Evolutionary conservation across 2,797 vertebrate genomes (phyloP), one percentile per base, ranked within the genome.

Genomic region (Amphiprion clarkii): DNA sequence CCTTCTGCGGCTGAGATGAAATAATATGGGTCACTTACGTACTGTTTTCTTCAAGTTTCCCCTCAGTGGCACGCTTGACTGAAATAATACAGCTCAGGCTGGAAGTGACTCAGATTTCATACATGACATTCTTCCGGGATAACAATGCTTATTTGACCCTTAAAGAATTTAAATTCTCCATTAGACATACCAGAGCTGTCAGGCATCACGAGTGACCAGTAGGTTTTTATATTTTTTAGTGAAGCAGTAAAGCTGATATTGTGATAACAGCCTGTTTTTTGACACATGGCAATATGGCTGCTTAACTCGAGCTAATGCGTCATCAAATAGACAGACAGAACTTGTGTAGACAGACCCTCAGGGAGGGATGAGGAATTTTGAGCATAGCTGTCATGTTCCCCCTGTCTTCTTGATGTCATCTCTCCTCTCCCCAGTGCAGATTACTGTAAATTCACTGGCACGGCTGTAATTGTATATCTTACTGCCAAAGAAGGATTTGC

Each of bases 321-420:
- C 89, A 88, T 84, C 66, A 61, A 55, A 72, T 67, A 82, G 79
- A 89, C 88, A 87, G 88, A 90, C 83, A 60, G 36, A 75, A 75
- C 72, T 72, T 81, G 85, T 84, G 74, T 71, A 69, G 80, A 70
- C 51, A 25, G 73, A 64, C 42, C 64, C 85, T 94, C 81, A 70
- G 87, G 68, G 60, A 40, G 72, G 56, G 76, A 88, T 91, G 92
- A 89, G 92, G 92, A 93, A 93, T 94, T 88, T 94, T 0, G 74
- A 89, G 69, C 13, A 14, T 86, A 87, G 78, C 76, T 88, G 93
- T 87, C 76, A 91, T 92, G 85, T 92, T 89, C 83, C 55, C 66
- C 55, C 42, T 71, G 73, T 87, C 89, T 82, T 79, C 89, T 85
- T 87, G 67, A 88, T 88, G 88, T 87, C 82, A 84, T 33, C 77